Evolutionary conservation across 2,888 invertebrate species (phyloP).

Genomic region (Xestia sexstrigata): DNA sequence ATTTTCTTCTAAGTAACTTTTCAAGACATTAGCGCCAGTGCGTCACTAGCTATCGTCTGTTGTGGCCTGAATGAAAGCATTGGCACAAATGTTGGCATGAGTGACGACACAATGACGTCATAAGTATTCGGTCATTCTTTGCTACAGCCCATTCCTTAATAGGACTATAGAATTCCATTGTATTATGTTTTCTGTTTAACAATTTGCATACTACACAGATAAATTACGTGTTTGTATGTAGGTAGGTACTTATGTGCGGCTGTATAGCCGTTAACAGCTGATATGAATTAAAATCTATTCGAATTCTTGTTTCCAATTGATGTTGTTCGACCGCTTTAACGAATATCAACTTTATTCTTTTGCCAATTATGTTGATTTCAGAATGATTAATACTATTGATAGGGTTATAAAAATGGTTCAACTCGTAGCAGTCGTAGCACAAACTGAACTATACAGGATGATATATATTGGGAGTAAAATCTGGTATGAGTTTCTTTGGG

Average conservation of each 20-base stretch:
- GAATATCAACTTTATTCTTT: neutral
- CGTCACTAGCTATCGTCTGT: conserved; percentile 33
- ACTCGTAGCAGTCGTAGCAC: neutral
- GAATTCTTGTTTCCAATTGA: neutral
- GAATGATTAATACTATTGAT: neutral
- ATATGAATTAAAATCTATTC: neutral
- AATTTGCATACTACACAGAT: conserved; percentile 17
- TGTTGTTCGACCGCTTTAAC: neutral
- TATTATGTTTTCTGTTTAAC: conserved; percentile 2
- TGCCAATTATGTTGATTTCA: neutral
- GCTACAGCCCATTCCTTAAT: conserved; percentile 4
- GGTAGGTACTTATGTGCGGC: neutral
- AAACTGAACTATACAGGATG: neutral
- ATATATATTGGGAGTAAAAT: no score
- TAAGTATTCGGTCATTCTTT: conserved; percentile 26
- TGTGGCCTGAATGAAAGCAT: neutral
- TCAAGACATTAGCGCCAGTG: conserved; percentile 16
- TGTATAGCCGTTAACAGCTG: no score
- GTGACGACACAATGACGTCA: conserved; percentile 46
- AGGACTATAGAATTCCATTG: conserved; percentile 5
- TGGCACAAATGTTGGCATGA: neutral
- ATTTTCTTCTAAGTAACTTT: neutral
- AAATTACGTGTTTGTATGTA: neutral
- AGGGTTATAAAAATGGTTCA: neutral
- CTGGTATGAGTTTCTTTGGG: neutral